Base-by-base conservation (phyloP, 2,797 vertebrate species). In the Sternarchorhynchus goeldii region DNA sequence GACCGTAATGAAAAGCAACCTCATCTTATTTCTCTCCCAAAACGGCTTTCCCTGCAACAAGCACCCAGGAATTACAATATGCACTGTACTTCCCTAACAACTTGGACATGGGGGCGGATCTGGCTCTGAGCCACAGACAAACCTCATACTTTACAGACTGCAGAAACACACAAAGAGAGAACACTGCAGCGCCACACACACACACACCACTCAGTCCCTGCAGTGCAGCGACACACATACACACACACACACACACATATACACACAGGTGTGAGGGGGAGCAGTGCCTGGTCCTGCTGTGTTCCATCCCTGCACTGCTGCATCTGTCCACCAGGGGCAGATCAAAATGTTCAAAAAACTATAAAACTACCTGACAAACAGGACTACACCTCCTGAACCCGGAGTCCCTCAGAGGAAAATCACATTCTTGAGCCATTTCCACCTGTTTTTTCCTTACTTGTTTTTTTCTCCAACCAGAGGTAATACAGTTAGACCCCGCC, bases 71-170 rank as follows among this genome's bases (percentile, higher is more conserved):
- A 92, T 87, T 89, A 89, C 83, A 91, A 90, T 25, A 25, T 88
- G 88, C 85, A 83, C 84, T 86, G 87, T 87, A 86, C 82, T 91
- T 89, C 88, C 89, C 86, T 88, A 88, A 86, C 88, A 88, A 56
- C 85, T 88, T 89, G 82, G 85, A 84, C 25, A 25, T 25, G 81
- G 73, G 67, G 84, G 82, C 69, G 4, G 84, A 85, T 72, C 84
- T 87, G 89, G 87, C 86, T 85, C 34, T 66, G 62, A 69, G 81
- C 88, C 86, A 87, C 55, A 69, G 71, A 58, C 62, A 81, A 87
- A 90, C 84, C 90, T 93, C 79, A 88, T 81, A 77, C 53, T 88
- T 89, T 90, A 82, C 73, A 79, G 88, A 74, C 80, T 62, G 39
- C 83, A 56, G 73, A 68, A 84, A 56, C 63, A 81, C 58, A 58